phyloP scores from a whole-genome alignment of 2,113 vertebrate species.

The Corythornis madagascariensis region DNA sequence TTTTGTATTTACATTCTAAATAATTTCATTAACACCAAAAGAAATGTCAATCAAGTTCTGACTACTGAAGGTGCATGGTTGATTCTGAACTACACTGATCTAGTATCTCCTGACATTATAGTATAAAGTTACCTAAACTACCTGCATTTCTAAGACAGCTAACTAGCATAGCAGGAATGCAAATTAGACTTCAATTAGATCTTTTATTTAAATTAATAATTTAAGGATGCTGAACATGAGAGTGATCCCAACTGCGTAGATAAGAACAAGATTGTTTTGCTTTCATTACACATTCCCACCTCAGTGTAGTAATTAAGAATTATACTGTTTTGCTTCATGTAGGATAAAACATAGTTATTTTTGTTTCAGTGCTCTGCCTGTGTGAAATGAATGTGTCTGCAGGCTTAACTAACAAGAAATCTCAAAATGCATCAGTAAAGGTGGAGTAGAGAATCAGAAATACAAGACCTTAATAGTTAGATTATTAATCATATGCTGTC shows the following conservation, averaged over 20 bases:
- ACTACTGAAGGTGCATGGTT: not conserved
- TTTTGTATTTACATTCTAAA: not conserved
- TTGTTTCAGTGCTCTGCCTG: not conserved
- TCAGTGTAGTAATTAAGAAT: not conserved
- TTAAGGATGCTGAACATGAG: not conserved
- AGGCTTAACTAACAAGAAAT: not conserved
- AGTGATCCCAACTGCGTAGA: not conserved
- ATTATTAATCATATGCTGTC: not conserved
- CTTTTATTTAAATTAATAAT: not conserved
- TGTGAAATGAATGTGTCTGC: not conserved
- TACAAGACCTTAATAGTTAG: not conserved
- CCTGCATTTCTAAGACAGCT: conserved; percentile 14
- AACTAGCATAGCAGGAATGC: not conserved
- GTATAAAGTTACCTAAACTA: conserved; percentile 22
- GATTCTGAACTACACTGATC: not conserved
- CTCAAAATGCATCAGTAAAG: not conserved
- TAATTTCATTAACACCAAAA: not conserved
- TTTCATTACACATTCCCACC: not conserved
- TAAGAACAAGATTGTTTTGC: not conserved
- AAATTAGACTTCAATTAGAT: not conserved
- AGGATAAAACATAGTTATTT: not conserved
- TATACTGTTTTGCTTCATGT: not conserved
- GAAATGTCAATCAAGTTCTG: not conserved
- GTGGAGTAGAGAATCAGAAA: not conserved
- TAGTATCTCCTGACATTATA: conserved; percentile 26